phyloP scores from a whole-genome alignment of 2,797 vertebrate species.

The Menidia menidia region DNA sequence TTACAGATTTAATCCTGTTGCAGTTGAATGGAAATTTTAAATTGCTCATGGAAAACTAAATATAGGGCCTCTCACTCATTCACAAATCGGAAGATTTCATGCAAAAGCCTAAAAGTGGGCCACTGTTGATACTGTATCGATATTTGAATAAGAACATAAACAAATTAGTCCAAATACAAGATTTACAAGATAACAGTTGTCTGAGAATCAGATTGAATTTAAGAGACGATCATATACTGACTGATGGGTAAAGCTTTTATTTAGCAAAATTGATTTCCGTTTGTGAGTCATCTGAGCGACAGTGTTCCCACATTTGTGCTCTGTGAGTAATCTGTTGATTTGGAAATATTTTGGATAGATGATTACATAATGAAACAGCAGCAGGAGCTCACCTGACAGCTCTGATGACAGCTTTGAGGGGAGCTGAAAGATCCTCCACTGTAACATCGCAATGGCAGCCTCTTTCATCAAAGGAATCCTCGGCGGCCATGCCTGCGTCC shows the following conservation, averaged over 20 bases:
- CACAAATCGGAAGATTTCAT: too few species aligned
- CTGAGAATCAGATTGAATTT: too few species aligned
- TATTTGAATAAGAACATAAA: not conserved
- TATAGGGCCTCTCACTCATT: too few species aligned
- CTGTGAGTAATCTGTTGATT: not conserved
- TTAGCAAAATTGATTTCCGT: not conserved
- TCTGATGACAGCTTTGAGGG: conserved; percentile 95
- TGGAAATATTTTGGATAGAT: too few species aligned
- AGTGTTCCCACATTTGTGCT: not conserved
- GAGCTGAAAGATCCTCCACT: conserved; percentile 93
- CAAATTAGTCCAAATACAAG: not conserved
- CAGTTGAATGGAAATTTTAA: too few species aligned
- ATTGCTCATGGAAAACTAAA: too few species aligned
- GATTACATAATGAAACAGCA: too few species aligned
- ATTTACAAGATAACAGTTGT: too few species aligned
- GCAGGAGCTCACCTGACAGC: conserved; percentile 89
- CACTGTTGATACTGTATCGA: not conserved
- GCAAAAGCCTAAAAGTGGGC: too few species aligned
- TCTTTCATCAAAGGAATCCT: conserved; percentile 93
- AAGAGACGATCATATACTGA: not conserved
- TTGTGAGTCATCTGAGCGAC: not conserved
- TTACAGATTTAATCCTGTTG: too few species aligned
- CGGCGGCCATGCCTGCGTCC: conserved; percentile 88
- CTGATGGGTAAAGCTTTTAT: not conserved
- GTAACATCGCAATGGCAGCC: conserved; percentile 96